Base-by-base conservation (phyloP, 2,888 invertebrate species). In the Baronia brevicornis region DNA sequence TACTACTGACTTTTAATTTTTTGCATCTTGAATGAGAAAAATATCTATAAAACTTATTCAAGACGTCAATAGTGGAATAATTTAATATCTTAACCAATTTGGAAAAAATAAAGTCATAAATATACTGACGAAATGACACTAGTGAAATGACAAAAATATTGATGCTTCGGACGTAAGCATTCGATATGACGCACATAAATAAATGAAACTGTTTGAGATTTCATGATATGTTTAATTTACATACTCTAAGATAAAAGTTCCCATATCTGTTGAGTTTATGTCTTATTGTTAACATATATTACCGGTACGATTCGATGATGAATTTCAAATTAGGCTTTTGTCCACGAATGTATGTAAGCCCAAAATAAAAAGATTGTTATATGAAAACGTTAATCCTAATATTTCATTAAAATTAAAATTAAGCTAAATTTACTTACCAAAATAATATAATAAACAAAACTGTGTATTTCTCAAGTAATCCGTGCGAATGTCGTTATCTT, bases 391-490 rank as follows among this genome's bases (percentile, higher is more conserved):
- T n/a, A n/a, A n/a, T n/a, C n/a, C 22, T 18, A 19, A 29, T 32
- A 27, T 24, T 35, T 22, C 29, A 41, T 34, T 20, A 33, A 34
- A 25, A 13, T 37, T 44, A 48, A 47, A 35, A 39, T 30, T 33
- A 38, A 39, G n/a, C n/a, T 37, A 44, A 47, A 45, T 57, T 59
- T 54, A 78, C 80, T 80, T 43, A 82, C 80, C 75, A 58, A 70
- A 63, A 54, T 40, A 46, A 31, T 52, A 48, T 54, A 55, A 49
- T 59, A 60, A 58, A 64, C 60, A 58, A 58, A 69, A 64, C 64
- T 78, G 78, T 79, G 74, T 79, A 77, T 71, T 74, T 78, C 62
- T 59, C 63, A 69, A 61, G 66, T 67, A 70, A 73, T 69, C 69
- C 61, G 64, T 57, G 66, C 66, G 61, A 67, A n/a, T n/a, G n/a